Evolutionary conservation across 1,140 invertebrate species (phyloP).

Genomic region (Pentalonia nigronervosa): DNA sequence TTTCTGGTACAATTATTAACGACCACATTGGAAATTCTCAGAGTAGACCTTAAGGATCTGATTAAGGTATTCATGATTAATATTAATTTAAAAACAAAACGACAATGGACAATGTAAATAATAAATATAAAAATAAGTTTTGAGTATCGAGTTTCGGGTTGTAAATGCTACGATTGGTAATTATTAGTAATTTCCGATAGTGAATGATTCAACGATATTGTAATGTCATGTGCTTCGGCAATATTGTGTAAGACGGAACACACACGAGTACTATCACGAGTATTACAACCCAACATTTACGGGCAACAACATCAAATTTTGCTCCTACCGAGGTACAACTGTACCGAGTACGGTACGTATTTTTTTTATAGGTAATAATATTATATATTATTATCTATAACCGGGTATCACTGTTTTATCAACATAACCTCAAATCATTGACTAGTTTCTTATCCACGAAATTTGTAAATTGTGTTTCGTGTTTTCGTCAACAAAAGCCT

Average conservation of each 20-base stretch:
- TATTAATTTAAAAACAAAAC: neutral
- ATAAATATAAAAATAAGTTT: neutral
- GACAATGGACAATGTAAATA: neutral
- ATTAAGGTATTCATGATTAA: conserved; percentile 30
- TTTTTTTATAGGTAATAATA: too few relatives aligned
- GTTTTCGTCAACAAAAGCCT: too few relatives aligned
- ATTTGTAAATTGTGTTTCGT: neutral
- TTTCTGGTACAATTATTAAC: neutral
- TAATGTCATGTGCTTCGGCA: neutral
- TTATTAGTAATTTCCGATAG: neutral
- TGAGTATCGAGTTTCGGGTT: neutral
- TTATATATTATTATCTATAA: neutral
- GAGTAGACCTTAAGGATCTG: neutral
- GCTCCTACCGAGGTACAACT: too few relatives aligned
- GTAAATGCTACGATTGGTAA: neutral
- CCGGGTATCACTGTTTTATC: neutral
- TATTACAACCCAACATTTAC: neutral
- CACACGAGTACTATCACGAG: too few relatives aligned
- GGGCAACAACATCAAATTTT: too few relatives aligned
- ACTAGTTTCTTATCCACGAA: too few relatives aligned
- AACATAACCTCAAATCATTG: conserved; percentile 18
- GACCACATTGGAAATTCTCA: conserved; percentile 12
- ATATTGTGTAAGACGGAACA: too few relatives aligned
- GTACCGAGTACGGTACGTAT: too few relatives aligned
- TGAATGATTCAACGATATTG: too few relatives aligned